Base-by-base conservation (phyloP, 2,888 invertebrate species). In the Maniola hyperantus region DNA sequence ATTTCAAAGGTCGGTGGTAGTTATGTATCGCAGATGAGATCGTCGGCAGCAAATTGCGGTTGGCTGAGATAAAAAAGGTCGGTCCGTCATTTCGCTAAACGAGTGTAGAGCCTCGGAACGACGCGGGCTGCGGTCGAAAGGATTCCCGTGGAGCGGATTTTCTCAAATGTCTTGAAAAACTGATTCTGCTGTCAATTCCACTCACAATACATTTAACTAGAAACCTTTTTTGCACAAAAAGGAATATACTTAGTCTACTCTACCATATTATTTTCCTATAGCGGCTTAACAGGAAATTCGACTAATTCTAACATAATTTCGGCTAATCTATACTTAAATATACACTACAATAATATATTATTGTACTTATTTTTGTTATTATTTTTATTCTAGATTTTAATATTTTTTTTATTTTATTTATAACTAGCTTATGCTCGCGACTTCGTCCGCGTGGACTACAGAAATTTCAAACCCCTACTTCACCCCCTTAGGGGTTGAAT, bases 51-150 rank as follows among this genome's bases (percentile, higher is more conserved):
- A 88, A 91, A 91, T 91, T 91, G 91, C 89, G 89, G 91, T 88
- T 84, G 84, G 83, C 75, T 80, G 80, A 90, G 89, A 90, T 90
- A 91, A 91, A 91, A 91, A 91, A 89, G 91, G 91, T 88, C 84
- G 85, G 89, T 89, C 84, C 88, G 88, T 89, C 89, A 89, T 91
- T 91, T 88, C 85, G 86, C 82, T 85, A 88, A 89, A 89, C 88
- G 90, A 89, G 83, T 87, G 79, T 77, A 83, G 82, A 78, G 76
- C 77, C 78, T 71, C 76, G 77, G 77, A 79, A 55, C 26, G 62
- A 34, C 82, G 77, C 75, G 80, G 80, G 78, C 78, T 82, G 82
- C 79, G 80, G 80, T 71, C 73, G 77, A 83, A 84, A 79, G 77
- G 71, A 79, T 76, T 82, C 81, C 84, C 81, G 79, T 75, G 73